Evolutionary conservation across 64 coral and sea anemone species (phyloP), one percentile per base, ranked within the genome.

Genomic region (Acropora tenuis): DNA sequence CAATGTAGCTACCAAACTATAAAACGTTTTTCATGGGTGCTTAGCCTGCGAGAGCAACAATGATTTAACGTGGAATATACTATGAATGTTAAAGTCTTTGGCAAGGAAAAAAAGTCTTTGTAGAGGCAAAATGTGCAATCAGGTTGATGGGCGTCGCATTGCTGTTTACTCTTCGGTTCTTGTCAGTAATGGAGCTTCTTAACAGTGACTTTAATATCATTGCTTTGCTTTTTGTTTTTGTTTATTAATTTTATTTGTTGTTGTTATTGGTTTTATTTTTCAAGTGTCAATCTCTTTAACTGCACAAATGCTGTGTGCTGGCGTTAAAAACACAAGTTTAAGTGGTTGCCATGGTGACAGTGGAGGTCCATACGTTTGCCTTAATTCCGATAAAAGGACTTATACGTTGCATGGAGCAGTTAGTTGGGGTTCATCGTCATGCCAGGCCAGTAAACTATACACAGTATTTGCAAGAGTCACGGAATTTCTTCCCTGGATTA

Each of bases 281-380:
- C 30, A 30, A 30, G 30, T 30, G 30, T 30, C 30, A 30, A 30
- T 30, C 30, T 30, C 30, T 30, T 69, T 90, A 2, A 90, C 78
- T 7, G 46, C 57, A 52, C 77, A 90, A 66, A 90, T 90, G 88
- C 9, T 90, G 47, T 90, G 88, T 41, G 88, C 88, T 0, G 88
- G 88, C 17, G 79, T 71, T 0, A 61, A 80, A 41, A 77, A 88
- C 18, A 84, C 88, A 13, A 82, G 58, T 55, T 55, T 90, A 43
- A 90, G 88, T 42, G 88, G 88, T 90, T 90, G 88, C 19, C 88
- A 90, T 90, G 88, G 88, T 73, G 88, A 90, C 78, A 90, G 88
- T 67, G 88, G 88, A 72, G 88, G 88, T 46, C 88, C 88, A 5
- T 90, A 90, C 49, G 88, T 74, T 30, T 90, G 88, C 44, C 66